Base-by-base conservation (phyloP, 64 coral and sea anemone genomes). In the Montipora efflorescens region DNA sequence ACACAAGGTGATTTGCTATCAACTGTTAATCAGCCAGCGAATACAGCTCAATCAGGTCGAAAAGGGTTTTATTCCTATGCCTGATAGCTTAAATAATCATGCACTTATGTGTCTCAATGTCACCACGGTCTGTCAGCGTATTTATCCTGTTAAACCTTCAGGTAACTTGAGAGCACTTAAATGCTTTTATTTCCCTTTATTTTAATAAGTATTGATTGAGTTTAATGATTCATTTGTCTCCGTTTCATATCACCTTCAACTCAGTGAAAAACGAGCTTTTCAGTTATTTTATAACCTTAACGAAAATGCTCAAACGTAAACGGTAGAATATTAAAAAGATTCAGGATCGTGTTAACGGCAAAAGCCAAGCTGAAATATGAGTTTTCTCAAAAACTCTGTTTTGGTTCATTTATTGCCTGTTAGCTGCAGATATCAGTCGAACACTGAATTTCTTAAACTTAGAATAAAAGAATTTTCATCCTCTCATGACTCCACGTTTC, bases 111-210 rank as follows among this genome's bases (percentile, higher is more conserved):
- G 8, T 64, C 61, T 64, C 66, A 36, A 36, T 23, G 82, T 86
- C 47, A 71, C 62, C 82, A 21, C 3, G 4, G 61, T 64, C 3
- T 55, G 61, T 12, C 14, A 15, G 9, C 13, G 18, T 7, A 22
- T 86, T 71, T 46, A 71, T 86, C 81, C 22, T 66, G 59, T 83
- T 45, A 25, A 46, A 10, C 28, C 67, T 66, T 86, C 82, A 64
- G 45, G 64, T 86, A 71, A 86, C 82, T 45, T 49, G 82, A 72
- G 28, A 69, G 66, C 82, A 19, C 82, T 86, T 71, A 72, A 57
- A 69, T 22, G 55, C 36, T 68, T 21, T 71, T 86, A 71, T 86
- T 86, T 36, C 16, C 18, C 43, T 72, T 10, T n/a, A 86, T 22
- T 84, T 69, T 19, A 86, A 86, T 86, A 71, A 86, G 80, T n/a